These are phyloP conservation scores for Xiphydria camelus DNA, from an alignment of 2,888 invertebrate species.

Conservation along the genomic window DNA sequence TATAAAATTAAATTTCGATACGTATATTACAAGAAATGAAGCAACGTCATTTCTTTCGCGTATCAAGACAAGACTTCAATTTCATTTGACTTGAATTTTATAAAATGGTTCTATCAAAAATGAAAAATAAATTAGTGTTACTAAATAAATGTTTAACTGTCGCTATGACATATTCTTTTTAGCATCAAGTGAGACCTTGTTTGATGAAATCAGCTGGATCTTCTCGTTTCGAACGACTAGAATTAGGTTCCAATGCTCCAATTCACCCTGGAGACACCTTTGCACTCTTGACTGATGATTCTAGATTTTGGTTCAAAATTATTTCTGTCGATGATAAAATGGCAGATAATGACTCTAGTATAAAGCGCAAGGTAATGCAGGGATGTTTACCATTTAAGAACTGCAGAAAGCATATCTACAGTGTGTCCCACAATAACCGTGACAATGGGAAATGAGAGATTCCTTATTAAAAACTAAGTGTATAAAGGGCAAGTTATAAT, in stretches of 20 bases:
- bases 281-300: conserved; percentile 32
- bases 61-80: too few relatives aligned
- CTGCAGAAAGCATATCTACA: too few relatives aligned
- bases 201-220: conserved; percentile 30
- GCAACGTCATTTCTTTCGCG: too few relatives aligned
- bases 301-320: conserved; percentile 43
- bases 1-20: too few relatives aligned
- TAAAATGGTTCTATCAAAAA: neutral
- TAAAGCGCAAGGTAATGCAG: conserved; percentile 22
- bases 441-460: too few relatives aligned
- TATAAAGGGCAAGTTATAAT: too few relatives aligned
- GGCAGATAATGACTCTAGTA: conserved; percentile 13
- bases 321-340: conserved; percentile 19
- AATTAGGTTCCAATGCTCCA: conserved; percentile 26
- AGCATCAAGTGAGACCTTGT: conserved; percentile 35
- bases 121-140: neutral
- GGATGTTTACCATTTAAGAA: neutral
- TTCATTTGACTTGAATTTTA: too few relatives aligned
- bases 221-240: conserved; percentile 29
- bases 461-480: too few relatives aligned
- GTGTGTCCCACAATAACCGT: too few relatives aligned
- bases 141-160: conserved; percentile 5
- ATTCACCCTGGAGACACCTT: conserved; percentile 37
- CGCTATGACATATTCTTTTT: conserved; percentile 23
- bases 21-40: too few relatives aligned